phyloP scores from a whole-genome alignment of 2,797 vertebrate genomes.

The Phrynocephalus guinanensis region DNA sequence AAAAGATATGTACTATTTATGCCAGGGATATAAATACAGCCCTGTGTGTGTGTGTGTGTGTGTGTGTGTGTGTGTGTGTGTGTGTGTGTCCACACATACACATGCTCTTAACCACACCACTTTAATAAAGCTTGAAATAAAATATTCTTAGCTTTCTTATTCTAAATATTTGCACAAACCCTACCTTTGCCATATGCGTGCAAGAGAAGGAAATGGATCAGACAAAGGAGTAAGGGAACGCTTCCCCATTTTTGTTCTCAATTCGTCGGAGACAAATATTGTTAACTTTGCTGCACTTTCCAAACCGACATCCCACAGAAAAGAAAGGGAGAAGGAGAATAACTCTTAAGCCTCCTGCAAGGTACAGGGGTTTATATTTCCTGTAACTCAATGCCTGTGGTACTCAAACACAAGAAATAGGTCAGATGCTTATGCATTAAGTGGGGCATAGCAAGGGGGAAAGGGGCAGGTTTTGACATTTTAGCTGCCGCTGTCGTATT shows the following conservation, averaged over 20 bases:
- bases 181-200: neutral
- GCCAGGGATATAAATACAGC: neutral
- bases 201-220: neutral
- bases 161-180: neutral
- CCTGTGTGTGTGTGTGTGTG: neutral
- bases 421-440: constrained; percentile 38
- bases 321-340: neutral
- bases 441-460: constrained; percentile 40
- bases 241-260: constrained; percentile 7
- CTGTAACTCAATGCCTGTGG: constrained; percentile 24
- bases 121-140: neutral
- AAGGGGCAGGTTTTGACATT: constrained; percentile 53
- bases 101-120: neutral
- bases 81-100: no score
- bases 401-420: neutral
- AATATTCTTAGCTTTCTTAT: neutral
- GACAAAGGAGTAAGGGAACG: neutral
- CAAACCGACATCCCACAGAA: constrained; percentile 44
- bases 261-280: constrained; percentile 64
- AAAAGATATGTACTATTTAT: neutral
- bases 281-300: constrained; percentile 47
- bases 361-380: constrained; percentile 39
- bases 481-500: constrained; percentile 42
- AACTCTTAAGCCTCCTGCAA: constrained; percentile 35
- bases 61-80: neutral